Evolutionary conservation across 2,888 invertebrate genomes (phyloP), one percentile per base, ranked within the genome.

Genomic region (Chrysodeixis includens): DNA sequence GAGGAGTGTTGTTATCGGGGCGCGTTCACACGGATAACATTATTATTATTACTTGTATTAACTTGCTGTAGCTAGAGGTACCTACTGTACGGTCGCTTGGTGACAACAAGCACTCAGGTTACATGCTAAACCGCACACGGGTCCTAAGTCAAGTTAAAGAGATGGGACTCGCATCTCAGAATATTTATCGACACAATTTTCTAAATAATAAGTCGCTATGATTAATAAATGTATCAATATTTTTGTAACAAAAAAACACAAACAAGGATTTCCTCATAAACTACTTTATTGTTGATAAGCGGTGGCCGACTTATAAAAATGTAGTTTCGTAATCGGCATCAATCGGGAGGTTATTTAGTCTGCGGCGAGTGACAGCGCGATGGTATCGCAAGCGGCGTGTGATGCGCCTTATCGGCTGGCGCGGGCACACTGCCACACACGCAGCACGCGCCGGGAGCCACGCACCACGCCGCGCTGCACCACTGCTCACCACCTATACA

Each of bases 291-390:
- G 32, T 10, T 44, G 64, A 62, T 76, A 57, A 57, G 56, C 46
- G 49, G n/a, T 57, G 71, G 56, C 71, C 76, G 54, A 62, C 49
- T 54, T 71, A 0, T 16, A 18, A 51, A 49, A 75, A 49, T 35
- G n/a, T 55, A 51, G 46, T 74, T 69, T 69, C 30, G 14, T 53
- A 74, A 69, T 52, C 30, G 44, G 30, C 8, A 30, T 6, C 22
- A 26, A 35, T 26, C 16, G 44, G 18, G 46, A 10, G 12, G 46
- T 30, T 18, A 18, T 57, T 46, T 16, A 46, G 46, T 46, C 16
- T 46, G 18, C 16, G 8, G 16, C 16, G 16, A 46, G 9, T 46
- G 46, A 18, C 35, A 46, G 46, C 18, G 46, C 46, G 18, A 9
- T 46, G 46, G 46, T 18, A 46, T 46, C 46, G 18, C 46, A 6